Evolutionary conservation across 2,797 vertebrate genomes (phyloP).

Genomic region (Amblyraja radiata): DNA sequence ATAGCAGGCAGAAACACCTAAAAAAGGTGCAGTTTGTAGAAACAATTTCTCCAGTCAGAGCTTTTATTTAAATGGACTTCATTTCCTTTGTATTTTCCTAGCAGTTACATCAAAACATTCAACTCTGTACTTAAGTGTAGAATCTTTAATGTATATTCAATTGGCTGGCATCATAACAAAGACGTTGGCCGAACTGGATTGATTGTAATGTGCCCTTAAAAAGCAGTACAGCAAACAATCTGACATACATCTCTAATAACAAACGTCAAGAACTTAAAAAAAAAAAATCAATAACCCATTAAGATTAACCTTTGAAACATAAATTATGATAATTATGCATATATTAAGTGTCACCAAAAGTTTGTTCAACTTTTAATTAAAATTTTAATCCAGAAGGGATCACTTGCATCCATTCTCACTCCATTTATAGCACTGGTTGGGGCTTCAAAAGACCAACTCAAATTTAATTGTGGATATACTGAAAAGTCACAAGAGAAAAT

Average conservation of each 20-base stretch:
- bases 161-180: slow-evolving; percentile 28
- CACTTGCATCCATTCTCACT: slow-evolving; percentile 21
- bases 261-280: slow-evolving; percentile 33
- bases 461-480: slow-evolving; percentile 35
- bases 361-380: slow-evolving; percentile 23
- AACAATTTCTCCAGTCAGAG: slow-evolving; percentile 20
- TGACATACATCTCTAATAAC: slow-evolving; percentile 32
- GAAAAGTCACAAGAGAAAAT: neutral
- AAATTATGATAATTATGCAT: slow-evolving; percentile 32
- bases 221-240: slow-evolving; percentile 37
- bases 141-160: slow-evolving; percentile 36
- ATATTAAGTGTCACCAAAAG: slow-evolving; percentile 32
- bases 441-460: slow-evolving; percentile 25
- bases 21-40: neutral
- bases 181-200: slow-evolving; percentile 31
- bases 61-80: slow-evolving; percentile 30
- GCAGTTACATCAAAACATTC: slow-evolving; percentile 33
- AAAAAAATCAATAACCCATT: slow-evolving; percentile 4
- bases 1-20: slow-evolving; percentile 20
- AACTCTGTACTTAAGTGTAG: slow-evolving; percentile 28
- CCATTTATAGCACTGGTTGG: slow-evolving; percentile 11
- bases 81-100: slow-evolving; percentile 24
- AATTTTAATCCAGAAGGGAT: slow-evolving; percentile 21
- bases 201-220: slow-evolving; percentile 34
- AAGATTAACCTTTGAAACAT: slow-evolving; percentile 37